Evolutionary conservation across 2,888 invertebrate species (phyloP).

Genomic region (Chaitophorus viminalis): DNA sequence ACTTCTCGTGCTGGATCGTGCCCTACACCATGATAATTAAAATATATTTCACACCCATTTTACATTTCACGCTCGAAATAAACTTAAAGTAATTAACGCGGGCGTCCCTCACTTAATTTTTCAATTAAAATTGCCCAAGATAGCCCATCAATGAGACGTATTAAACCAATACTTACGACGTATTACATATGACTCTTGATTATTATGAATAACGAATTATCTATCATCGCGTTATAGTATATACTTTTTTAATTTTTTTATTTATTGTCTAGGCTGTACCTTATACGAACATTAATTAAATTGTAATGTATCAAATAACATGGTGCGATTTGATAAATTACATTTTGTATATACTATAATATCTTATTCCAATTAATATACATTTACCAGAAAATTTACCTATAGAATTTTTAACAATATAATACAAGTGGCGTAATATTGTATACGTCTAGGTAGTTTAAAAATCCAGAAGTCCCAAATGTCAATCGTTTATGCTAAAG

Average conservation of each 20-base stretch:
- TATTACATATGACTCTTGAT: slow-evolving; percentile 22
- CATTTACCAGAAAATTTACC: neutral
- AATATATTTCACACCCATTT: slow-evolving; percentile 38
- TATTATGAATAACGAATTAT: slow-evolving; percentile 28
- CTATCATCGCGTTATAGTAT: neutral
- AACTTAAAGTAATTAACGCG: slow-evolving; percentile 27
- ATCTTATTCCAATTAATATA: neutral
- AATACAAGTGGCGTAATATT: too few relatives aligned
- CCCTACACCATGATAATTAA: slow-evolving; percentile 12
- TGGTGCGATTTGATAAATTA: slow-evolving; percentile 4
- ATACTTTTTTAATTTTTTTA: neutral
- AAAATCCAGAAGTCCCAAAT: neutral
- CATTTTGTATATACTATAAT: neutral
- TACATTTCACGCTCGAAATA: slow-evolving; percentile 22
- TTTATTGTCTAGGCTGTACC: neutral
- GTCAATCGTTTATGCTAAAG: neutral
- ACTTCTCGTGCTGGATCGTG: neutral
- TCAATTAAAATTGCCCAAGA: neutral
- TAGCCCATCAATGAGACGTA: slow-evolving; percentile 9
- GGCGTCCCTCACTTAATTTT: slow-evolving; percentile 20
- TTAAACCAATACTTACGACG: too few relatives aligned
- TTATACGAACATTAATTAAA: neutral
- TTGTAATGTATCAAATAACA: neutral
- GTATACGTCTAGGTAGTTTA: too few relatives aligned
- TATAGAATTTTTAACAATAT: neutral